A percentile compares a stretch with the other conserved stretches of the same genome.
Evolutionary conservation across 1,140 invertebrate genomes (phyloP).

Genomic region (Arctopsyche grandis): DNA sequence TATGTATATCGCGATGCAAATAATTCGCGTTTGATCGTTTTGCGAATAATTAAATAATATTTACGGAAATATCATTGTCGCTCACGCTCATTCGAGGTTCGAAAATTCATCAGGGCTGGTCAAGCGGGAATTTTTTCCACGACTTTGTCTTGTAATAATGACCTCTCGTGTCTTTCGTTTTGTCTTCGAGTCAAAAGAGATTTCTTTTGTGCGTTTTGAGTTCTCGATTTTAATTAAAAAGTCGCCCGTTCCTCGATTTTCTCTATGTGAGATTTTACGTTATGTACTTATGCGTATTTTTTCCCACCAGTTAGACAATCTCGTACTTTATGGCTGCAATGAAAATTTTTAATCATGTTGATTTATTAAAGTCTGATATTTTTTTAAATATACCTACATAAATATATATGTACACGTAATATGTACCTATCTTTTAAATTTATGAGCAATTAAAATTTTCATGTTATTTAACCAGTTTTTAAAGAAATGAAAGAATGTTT

Average conservation of each 20-base stretch:
- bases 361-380: too few species aligned
- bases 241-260: conserved; percentile 14
- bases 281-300: neutral
- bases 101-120: too few species aligned
- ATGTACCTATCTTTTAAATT: too few species aligned
- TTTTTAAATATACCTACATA: too few species aligned
- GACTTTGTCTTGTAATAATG: neutral
- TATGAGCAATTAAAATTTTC: too few species aligned
- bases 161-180: neutral
- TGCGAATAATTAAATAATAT: too few species aligned
- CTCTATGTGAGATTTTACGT: neutral
- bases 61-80: too few species aligned
- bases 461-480: too few species aligned
- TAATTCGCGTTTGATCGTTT: neutral
- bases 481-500: too few species aligned
- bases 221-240: conserved; percentile 24
- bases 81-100: too few species aligned
- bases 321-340: conserved; percentile 1
- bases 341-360: neutral
- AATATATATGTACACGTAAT: too few species aligned
- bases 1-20: neutral
- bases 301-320: neutral
- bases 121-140: neutral
- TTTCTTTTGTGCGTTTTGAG: conserved; percentile 6
- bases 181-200: neutral